Percentiles rank a stretch among this genome's conserved stretches.
phyloP scores from a whole-genome alignment of 1,140 invertebrate genomes.

The Brachionus plicatilis region DNA sequence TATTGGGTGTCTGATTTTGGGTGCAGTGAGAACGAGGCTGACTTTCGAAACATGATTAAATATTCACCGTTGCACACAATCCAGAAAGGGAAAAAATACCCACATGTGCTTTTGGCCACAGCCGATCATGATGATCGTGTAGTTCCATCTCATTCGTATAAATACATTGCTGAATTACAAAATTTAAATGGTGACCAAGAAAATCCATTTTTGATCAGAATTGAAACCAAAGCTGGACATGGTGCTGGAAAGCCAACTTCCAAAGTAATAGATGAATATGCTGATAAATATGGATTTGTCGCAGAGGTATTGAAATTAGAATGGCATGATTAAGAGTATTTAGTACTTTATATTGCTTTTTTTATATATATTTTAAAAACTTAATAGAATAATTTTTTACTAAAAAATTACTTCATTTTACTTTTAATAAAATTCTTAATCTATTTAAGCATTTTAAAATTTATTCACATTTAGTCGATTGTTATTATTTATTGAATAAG shows the following conservation, averaged over 20 bases:
- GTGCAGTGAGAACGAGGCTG: slow-evolving; percentile 74
- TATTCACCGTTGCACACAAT: slow-evolving; percentile 93
- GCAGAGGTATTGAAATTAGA: background rate
- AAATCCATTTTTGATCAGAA: slow-evolving; percentile 79
- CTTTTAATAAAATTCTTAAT: too few relatives aligned
- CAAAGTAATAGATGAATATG: slow-evolving; percentile 18
- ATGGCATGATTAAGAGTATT: background rate
- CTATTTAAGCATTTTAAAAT: too few relatives aligned
- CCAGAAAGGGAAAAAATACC: slow-evolving; percentile 65
- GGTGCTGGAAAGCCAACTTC: slow-evolving; percentile 85
- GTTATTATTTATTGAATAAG: too few relatives aligned
- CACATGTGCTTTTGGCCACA: slow-evolving; percentile 79
- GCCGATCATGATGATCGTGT: slow-evolving; percentile 97
- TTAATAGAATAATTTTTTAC: background rate
- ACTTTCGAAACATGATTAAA: slow-evolving; percentile 80
- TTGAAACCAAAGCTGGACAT: slow-evolving; percentile 93
- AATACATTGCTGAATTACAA: slow-evolving; percentile 86
- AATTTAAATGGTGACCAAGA: slow-evolving; percentile 62
- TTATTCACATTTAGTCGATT: too few relatives aligned
- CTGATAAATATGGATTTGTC: slow-evolving; percentile 10
- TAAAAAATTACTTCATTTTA: background rate
- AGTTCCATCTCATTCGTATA: slow-evolving; percentile 87
- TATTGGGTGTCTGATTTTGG: slow-evolving; percentile 95
- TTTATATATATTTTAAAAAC: background rate
- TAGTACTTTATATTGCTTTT: too few relatives aligned